These are phyloP conservation scores for Sorex maritimensis DNA, from an alignment of 2,797 vertebrate species.

Conservation along the genomic window DNA sequence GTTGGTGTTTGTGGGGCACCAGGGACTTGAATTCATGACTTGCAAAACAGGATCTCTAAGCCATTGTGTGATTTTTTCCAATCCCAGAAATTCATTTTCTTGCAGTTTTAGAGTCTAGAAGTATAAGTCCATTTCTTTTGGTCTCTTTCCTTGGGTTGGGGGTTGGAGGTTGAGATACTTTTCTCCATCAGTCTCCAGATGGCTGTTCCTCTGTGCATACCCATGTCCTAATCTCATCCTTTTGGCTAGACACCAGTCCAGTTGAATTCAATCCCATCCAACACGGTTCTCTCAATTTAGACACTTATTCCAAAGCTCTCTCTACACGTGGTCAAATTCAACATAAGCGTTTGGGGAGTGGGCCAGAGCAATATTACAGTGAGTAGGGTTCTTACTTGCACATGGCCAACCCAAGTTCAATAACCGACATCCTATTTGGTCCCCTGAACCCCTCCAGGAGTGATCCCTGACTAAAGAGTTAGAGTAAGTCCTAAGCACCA, in stretches of 20 bases:
- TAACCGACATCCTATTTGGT: no score
- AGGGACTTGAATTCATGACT: no score
- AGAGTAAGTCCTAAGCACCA: no score
- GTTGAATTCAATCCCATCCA: not conserved
- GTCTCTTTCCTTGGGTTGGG: not conserved
- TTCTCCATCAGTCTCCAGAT: not conserved
- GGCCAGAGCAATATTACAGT: not conserved
- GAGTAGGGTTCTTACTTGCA: not conserved
- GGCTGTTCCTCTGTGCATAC: not conserved
- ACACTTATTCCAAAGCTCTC: not conserved
- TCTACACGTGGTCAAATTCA: slow-evolving; percentile 3
- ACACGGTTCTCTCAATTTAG: not conserved
- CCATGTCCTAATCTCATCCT: not conserved
- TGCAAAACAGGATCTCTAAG: no score
- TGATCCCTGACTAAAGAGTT: no score
- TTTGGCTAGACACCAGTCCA: not conserved
- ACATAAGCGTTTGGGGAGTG: not conserved
- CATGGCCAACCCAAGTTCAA: no score
- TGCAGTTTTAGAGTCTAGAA: not conserved
- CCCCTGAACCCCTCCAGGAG: no score
- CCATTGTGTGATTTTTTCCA: no score
- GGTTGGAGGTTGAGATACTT: no score
- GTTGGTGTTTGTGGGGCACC: no score
- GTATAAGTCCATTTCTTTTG: not conserved
- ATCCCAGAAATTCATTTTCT: slow-evolving; percentile 19